phyloP scores from a whole-genome alignment of 2,113 vertebrate species.

The Megaleporinus macrocephalus region DNA sequence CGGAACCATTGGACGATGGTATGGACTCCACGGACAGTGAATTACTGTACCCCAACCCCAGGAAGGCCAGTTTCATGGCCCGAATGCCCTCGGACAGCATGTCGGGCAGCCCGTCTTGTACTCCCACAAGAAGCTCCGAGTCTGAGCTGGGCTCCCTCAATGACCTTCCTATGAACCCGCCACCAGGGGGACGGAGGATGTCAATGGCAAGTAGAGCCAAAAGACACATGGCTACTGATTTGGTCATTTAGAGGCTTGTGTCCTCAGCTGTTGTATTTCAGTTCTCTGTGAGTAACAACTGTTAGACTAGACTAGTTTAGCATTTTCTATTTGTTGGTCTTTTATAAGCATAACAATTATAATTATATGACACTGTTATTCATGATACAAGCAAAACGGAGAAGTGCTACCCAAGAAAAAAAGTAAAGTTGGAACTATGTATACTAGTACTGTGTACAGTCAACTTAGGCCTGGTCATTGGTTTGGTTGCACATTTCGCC shows the following conservation, averaged over 20 bases:
- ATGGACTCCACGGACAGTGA: slow-evolving; percentile 77
- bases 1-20: slow-evolving; percentile 66
- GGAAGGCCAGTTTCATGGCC: slow-evolving; percentile 83
- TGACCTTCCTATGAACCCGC: slow-evolving; percentile 76
- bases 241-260: slow-evolving; percentile 41
- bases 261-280: slow-evolving; percentile 4
- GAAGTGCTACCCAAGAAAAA: background rate
- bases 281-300: slow-evolving; percentile 33
- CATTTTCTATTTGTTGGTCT: background rate
- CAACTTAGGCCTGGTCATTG: background rate
- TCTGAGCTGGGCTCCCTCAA: slow-evolving; percentile 77
- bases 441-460: background rate
- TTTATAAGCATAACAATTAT: background rate
- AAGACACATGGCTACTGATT: slow-evolving; percentile 47
- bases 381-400: background rate
- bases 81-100: slow-evolving; percentile 81
- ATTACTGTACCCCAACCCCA: slow-evolving; percentile 63
- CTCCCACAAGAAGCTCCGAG: slow-evolving; percentile 74
- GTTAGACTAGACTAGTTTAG: background rate
- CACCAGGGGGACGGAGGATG: slow-evolving; percentile 79
- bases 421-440: background rate
- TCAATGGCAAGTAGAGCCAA: slow-evolving; percentile 86
- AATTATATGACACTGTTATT: background rate
- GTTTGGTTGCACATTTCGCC: background rate
- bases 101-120: slow-evolving; percentile 77